Base-by-base conservation (phyloP, 2,113 vertebrate species). In the Arvicanthis niloticus region DNA sequence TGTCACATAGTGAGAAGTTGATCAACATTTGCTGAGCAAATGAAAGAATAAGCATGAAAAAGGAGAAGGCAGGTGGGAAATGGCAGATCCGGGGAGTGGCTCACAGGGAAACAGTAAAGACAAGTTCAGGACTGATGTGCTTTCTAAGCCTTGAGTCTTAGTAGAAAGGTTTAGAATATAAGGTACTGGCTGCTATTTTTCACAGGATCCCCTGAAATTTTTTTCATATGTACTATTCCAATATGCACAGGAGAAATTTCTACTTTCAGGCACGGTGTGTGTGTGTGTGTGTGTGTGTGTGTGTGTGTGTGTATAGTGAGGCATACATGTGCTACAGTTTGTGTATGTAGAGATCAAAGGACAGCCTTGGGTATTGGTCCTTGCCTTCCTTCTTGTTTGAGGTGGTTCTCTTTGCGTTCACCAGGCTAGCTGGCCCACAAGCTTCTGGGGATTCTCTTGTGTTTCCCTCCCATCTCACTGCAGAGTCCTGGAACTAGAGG, bases 11-110 rank as follows among this genome's bases (percentile, higher is more conserved):
- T 88, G 68, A 19, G n/a, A 81, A 96, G 89, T 93, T 87, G 62
- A 94, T 72, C 93, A 94, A 82, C 86, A 94, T 91, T 84, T 96
- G 77, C 73, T 93, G 89, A 96, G 67, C 76, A 88, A 95, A 91
- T 94, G 37, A 96, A 97, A 95, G 73, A 87, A 77, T 68, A 37
- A 88, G 37, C 91, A 96, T 60, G 51, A 60, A 93, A 93, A 77
- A 81, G 95, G 88, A 95, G 34, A 93, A 93, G 45, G 88, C 51
- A 95, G 22, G 45, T 97, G 67, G 92, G 62, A 91, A 89, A 73
- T 68, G 22, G 89, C 58, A 42, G 68, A 29, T n/a, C n/a, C n/a
- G n/a, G 37, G 86, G 92, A n/a, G 91, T 11, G 65, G 29, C 65
- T 13, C 65, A 96, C 31, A 94, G 67, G 93, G 91, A 96, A 94